Evolutionary conservation across 64 coral and sea anemone genomes (phyloP).

Genomic region (Porites lutea): DNA sequence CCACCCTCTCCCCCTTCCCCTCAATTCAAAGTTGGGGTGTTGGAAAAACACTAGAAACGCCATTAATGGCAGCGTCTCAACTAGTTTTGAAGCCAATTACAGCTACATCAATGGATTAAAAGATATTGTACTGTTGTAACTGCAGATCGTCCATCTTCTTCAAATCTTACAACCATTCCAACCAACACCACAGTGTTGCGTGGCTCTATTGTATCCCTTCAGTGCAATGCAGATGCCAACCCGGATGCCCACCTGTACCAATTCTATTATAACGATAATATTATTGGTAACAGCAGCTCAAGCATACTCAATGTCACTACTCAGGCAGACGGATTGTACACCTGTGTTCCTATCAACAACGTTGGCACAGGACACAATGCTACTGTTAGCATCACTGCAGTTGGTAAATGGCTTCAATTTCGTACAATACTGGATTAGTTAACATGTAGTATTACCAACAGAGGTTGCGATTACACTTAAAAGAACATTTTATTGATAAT

Average conservation of each 20-base stretch:
- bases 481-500: too few species aligned
- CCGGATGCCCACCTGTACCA: background rate
- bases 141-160: too few species aligned
- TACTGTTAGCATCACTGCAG: background rate
- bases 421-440: too few species aligned
- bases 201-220: background rate
- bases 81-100: too few species aligned
- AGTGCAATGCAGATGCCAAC: background rate
- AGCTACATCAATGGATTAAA: too few species aligned
- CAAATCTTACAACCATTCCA: background rate
- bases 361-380: background rate
- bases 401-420: background rate
- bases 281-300: conserved; percentile 15
- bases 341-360: background rate
- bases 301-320: background rate
- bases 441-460: too few species aligned
- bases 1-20: too few species aligned
- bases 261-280: background rate
- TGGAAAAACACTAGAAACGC: too few species aligned
- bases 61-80: too few species aligned
- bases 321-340: background rate
- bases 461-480: too few species aligned
- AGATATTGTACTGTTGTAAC: too few species aligned
- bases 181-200: background rate
- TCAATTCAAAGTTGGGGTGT: too few species aligned